These are phyloP conservation scores for Volucella zonaria DNA, from an alignment of 2,888 invertebrate species.

Conservation along the genomic window DNA sequence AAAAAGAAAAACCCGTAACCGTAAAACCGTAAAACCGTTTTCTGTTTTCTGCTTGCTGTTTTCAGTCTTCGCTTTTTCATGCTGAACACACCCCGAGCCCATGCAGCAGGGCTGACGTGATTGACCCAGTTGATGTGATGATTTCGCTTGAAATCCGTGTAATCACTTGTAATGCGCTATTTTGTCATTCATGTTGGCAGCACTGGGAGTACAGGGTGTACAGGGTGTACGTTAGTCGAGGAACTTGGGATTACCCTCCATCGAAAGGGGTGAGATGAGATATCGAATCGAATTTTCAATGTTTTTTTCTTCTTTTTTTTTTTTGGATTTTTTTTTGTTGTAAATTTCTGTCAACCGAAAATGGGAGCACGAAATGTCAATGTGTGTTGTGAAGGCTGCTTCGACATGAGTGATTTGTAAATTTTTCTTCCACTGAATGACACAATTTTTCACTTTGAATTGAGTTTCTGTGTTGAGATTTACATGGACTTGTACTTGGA, in stretches of 20 bases:
- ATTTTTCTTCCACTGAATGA: constrained; percentile 60
- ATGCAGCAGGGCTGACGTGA: constrained; percentile 41
- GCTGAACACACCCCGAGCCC: constrained; percentile 34
- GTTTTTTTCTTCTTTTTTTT: neutral
- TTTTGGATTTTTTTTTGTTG: too few relatives aligned
- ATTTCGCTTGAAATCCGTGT: constrained; percentile 67
- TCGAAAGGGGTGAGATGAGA: constrained; percentile 45
- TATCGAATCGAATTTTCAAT: constrained; percentile 50
- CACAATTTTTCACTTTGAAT: constrained; percentile 72
- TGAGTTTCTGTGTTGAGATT: constrained; percentile 63
- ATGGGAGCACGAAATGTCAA: constrained; percentile 65
- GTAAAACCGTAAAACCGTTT: too few relatives aligned
- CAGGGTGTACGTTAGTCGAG: neutral
- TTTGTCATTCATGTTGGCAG: constrained; percentile 54
- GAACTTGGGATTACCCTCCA: constrained; percentile 14
- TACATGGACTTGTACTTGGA: constrained; percentile 27
- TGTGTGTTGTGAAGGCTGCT: constrained; percentile 46
- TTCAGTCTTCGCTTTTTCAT: constrained; percentile 8
- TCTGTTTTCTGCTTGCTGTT: too few relatives aligned
- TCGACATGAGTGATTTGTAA: constrained; percentile 66
- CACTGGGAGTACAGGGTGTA: neutral
- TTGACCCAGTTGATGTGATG: constrained; percentile 73
- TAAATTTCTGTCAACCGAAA: constrained; percentile 18
- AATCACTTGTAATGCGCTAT: constrained; percentile 73
- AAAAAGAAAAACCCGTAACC: neutral